Conservation (phyloP, 2,113 vertebrate genomes). For the Meles meles region DNA sequence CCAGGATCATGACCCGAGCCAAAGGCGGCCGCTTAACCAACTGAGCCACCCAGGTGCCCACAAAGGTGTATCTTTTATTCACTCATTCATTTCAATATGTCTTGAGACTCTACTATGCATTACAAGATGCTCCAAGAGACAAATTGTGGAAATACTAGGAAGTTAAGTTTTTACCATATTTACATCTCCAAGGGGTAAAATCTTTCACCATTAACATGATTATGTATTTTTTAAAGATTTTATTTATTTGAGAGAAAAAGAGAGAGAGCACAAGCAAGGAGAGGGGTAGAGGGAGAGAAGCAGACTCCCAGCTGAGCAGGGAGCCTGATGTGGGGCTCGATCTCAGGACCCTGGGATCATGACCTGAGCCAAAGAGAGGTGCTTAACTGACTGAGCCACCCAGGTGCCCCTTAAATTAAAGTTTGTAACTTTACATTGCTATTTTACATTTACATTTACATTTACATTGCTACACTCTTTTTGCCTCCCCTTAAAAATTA, state of each 20-base stretch:
- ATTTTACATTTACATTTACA: no score
- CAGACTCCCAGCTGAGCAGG: not conserved
- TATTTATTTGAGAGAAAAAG: no score
- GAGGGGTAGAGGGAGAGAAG: not conserved
- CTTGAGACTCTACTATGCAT: not conserved
- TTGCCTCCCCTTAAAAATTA: not conserved
- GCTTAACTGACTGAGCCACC: not conserved
- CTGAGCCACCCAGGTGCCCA: no score
- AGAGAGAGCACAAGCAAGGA: no score
- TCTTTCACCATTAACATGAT: not conserved
- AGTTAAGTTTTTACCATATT: not conserved
- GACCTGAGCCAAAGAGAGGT: not conserved
- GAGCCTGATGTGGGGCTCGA: not conserved
- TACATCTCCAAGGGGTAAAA: not conserved
- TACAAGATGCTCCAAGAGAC: not conserved
- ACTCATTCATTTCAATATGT: not conserved
- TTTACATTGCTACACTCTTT: not conserved
- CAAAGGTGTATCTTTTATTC: not conserved
- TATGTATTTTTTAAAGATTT: not conserved
- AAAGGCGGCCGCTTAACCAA: no score
- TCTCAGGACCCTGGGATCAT: not conserved
- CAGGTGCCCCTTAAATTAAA: not conserved
- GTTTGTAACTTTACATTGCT: not conserved
- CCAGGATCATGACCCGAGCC: no score
- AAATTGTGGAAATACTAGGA: not conserved